Percentiles rank a stretch among this genome's conserved stretches.
Conservation (phyloP, 2,888 invertebrate genomes). For the Drosophila siamana region DNA sequence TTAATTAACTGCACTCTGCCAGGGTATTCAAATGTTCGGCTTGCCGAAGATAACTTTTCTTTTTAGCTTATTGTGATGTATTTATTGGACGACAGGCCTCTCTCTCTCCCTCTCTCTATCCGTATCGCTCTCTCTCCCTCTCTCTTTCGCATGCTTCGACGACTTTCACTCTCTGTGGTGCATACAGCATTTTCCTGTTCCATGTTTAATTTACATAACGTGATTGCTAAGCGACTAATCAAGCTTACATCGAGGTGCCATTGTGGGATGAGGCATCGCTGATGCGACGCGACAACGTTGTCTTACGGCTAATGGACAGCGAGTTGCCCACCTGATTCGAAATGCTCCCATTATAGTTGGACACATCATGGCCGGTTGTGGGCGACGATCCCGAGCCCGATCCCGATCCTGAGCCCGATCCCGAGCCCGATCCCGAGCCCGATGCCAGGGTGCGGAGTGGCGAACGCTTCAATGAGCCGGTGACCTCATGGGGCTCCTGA, state of each 20-base stretch:
- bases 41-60: not conserved
- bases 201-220: constrained; percentile 43
- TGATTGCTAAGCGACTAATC: constrained; percentile 27
- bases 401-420: not conserved
- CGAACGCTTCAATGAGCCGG: constrained; percentile 83
- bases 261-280: constrained; percentile 84
- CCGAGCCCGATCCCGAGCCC: not conserved
- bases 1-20: not conserved
- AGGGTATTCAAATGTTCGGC: not conserved
- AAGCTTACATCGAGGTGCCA: constrained; percentile 83
- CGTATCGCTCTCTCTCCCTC: constrained; percentile 6
- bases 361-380: constrained; percentile 92
- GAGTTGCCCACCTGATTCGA: constrained; percentile 78
- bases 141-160: constrained; percentile 5
- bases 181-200: constrained; percentile 24
- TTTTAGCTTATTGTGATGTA: constrained; percentile 5
- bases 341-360: constrained; percentile 88
- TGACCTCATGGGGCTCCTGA: constrained; percentile 85
- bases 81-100: constrained; percentile 43
- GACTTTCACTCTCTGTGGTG: not conserved
- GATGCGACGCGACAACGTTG: constrained; percentile 83
- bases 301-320: constrained; percentile 86
- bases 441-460: constrained; percentile 88
- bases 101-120: constrained; percentile 10
- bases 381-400: constrained; percentile 88